A percentile compares a stretch with the other conserved stretches of the same genome.
These are phyloP conservation scores for Cantharis rufa DNA, from an alignment of 2,888 invertebrate genomes.

Conservation along the genomic window DNA sequence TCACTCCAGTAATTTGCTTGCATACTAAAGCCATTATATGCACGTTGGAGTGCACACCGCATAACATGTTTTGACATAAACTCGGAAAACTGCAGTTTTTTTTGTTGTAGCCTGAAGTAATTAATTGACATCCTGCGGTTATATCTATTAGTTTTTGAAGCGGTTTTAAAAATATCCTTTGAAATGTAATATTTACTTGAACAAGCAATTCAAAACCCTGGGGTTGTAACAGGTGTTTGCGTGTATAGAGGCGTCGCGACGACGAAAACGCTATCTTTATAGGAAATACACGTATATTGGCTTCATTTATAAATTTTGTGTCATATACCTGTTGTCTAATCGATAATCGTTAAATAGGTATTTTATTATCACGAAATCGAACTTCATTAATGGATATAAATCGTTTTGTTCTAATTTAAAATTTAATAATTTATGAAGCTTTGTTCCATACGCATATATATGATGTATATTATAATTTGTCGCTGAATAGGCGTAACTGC, in stretches of 20 bases:
- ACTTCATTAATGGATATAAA: background rate
- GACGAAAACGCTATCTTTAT: background rate
- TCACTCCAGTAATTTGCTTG: background rate
- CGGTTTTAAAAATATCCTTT: background rate
- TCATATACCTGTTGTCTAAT: slow-evolving; percentile 2
- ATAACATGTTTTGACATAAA: background rate
- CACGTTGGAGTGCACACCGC: background rate
- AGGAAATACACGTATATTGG: background rate
- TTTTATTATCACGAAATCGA: background rate
- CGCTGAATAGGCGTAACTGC: background rate
- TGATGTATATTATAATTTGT: too few relatives aligned
- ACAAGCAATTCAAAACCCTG: background rate
- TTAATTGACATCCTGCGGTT: background rate
- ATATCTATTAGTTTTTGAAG: background rate
- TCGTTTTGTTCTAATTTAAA: background rate
- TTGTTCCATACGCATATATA: background rate
- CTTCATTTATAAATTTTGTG: background rate
- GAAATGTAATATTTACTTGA: background rate
- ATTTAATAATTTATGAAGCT: background rate
- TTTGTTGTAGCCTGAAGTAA: background rate
- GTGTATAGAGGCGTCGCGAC: slow-evolving; percentile 5
- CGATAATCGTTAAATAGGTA: background rate
- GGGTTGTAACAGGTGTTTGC: slow-evolving; percentile 15
- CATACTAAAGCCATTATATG: background rate
- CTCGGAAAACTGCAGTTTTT: background rate